Percentiles rank a stretch among this genome's conserved stretches.
Conservation (phyloP, 92 coral and sea anemone species). For the Siderastrea siderea region DNA sequence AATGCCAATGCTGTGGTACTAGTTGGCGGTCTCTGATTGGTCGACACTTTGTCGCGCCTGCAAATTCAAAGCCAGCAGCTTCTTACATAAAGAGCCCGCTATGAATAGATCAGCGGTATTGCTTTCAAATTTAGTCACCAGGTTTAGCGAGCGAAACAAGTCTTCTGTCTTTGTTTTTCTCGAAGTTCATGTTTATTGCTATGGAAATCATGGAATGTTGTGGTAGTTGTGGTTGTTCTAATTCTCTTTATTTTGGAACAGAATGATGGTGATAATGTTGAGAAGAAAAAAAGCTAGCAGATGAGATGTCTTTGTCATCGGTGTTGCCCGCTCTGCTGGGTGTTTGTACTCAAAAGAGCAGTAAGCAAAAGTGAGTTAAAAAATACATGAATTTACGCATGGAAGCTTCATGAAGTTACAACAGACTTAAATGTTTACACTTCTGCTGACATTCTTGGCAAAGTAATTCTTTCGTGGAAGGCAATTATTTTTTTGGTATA, state of each 20-base stretch:
- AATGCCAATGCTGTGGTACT: slow-evolving; percentile 88
- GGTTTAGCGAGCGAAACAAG: not conserved
- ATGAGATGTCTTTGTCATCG: slow-evolving; percentile 48
- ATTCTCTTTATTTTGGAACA: not conserved
- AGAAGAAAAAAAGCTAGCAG: not conserved
- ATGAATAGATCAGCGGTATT: slow-evolving; percentile 23
- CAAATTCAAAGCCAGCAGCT: slow-evolving; percentile 32
- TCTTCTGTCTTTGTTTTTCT: not conserved
- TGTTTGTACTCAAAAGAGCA: slow-evolving; percentile 26
- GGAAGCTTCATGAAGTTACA: not conserved
- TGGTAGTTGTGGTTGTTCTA: not conserved
- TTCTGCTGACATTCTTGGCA: not conserved
- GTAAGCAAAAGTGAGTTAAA: slow-evolving; percentile 31
- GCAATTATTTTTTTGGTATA: no score
- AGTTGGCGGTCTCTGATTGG: slow-evolving; percentile 99
- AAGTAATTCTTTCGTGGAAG: no score
- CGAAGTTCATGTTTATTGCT: slow-evolving; percentile 17
- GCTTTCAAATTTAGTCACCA: slow-evolving; percentile 20
- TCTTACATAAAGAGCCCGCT: not conserved
- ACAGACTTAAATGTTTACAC: not conserved
- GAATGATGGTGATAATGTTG: not conserved
- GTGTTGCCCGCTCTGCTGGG: slow-evolving; percentile 29
- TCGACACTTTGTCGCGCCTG: slow-evolving; percentile 37
- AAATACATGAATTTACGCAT: not conserved
- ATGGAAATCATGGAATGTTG: slow-evolving; percentile 36